phyloP scores from a whole-genome alignment of 2,113 vertebrate species.

The Petaurus breviceps region DNA sequence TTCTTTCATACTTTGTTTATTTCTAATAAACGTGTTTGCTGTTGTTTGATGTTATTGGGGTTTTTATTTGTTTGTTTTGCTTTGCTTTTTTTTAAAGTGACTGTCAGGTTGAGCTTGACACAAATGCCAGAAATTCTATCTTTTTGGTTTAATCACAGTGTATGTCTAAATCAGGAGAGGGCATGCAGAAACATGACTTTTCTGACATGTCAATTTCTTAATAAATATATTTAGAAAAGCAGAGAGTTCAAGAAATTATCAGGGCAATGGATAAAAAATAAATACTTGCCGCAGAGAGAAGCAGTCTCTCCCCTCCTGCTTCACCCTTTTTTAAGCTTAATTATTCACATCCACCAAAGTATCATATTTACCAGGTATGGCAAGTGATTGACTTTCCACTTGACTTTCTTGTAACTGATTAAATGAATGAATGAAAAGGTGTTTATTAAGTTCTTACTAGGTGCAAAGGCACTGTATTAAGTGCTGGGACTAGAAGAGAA shows the following conservation, averaged over 20 bases:
- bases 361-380: neutral
- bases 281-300: neutral
- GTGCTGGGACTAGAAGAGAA: neutral
- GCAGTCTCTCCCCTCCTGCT: neutral
- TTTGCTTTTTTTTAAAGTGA: slow-evolving; percentile 56
- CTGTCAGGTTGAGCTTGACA: neutral
- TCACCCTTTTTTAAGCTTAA: neutral
- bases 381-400: neutral
- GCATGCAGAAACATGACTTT: neutral
- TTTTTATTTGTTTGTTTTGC: neutral
- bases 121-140: neutral
- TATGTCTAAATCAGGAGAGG: slow-evolving; percentile 14
- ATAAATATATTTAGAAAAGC: slow-evolving; percentile 45
- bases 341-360: neutral
- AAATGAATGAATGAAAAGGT: neutral
- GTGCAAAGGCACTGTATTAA: neutral
- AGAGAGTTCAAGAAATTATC: neutral
- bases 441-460: neutral
- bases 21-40: slow-evolving; percentile 25
- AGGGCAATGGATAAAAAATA: neutral
- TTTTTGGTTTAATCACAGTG: slow-evolving; percentile 37
- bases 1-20: slow-evolving; percentile 33
- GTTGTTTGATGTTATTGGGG: neutral
- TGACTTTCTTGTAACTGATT: neutral
- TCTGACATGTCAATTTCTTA: slow-evolving; percentile 29